phyloP scores from a whole-genome alignment of 2,113 vertebrate species.

The Galbula dea region DNA sequence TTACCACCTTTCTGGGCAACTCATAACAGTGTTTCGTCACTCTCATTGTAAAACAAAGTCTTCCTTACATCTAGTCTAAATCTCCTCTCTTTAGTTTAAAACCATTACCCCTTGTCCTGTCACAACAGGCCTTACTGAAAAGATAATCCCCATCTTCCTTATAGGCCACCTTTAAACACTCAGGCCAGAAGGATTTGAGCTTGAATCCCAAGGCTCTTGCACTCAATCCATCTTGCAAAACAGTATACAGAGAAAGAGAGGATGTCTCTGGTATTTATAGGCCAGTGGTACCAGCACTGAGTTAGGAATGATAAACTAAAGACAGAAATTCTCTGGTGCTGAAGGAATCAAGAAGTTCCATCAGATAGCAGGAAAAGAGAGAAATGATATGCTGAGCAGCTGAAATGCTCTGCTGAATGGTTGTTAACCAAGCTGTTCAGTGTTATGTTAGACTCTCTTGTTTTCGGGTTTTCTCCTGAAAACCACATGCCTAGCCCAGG shows the following conservation, averaged over 20 bases:
- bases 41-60: no score
- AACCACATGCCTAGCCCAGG: background rate
- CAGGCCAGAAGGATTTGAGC: background rate
- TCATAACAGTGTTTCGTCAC: no score
- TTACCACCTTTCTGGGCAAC: no score
- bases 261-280: background rate
- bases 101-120: no score
- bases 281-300: background rate
- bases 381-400: background rate
- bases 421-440: accelerated
- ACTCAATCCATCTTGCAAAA: background rate
- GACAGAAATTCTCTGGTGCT: background rate
- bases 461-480: background rate
- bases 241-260: background rate
- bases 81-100: no score
- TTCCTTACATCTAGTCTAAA: no score
- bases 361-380: background rate
- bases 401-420: background rate
- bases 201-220: background rate
- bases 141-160: no score
- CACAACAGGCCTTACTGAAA: no score
- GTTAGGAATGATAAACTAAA: background rate
- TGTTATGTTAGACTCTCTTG: accelerated
- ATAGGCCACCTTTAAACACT: no score
- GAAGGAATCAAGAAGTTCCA: background rate